phyloP scores from a whole-genome alignment of 2,797 vertebrate genomes.

The Cynopterus sphinx region DNA sequence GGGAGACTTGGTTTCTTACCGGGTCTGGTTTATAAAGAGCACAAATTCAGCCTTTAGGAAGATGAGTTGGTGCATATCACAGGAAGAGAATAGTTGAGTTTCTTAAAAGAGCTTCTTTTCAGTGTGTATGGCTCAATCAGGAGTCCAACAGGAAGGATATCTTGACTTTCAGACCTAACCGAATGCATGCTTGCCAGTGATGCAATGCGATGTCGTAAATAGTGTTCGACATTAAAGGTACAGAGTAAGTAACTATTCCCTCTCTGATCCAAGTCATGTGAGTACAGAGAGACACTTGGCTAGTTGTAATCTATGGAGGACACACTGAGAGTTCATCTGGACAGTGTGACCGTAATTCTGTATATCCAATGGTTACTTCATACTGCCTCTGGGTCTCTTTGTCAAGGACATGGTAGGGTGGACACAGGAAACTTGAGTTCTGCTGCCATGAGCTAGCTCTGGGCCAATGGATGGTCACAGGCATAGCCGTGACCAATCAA shows the following conservation, averaged over 20 bases:
- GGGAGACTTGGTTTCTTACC: neutral
- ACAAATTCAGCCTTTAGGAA: neutral
- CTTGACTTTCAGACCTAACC: neutral
- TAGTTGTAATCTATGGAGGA: neutral
- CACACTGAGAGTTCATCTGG: neutral
- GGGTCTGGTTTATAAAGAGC: neutral
- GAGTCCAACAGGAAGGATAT: neutral
- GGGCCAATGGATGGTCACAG: neutral
- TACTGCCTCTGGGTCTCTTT: neutral
- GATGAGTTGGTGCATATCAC: neutral
- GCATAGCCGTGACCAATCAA: neutral
- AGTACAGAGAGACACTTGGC: neutral
- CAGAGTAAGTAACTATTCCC: neutral
- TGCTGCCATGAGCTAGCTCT: neutral
- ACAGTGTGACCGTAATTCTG: neutral
- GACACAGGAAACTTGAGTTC: neutral
- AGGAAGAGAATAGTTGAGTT: neutral
- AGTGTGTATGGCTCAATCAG: neutral
- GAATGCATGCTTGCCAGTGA: neutral
- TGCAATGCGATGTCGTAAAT: neutral
- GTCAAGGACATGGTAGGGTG: neutral
- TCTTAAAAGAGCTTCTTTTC: neutral
- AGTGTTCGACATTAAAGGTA: neutral
- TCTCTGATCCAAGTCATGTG: neutral
- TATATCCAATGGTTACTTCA: neutral